Conservation (phyloP, 2,888 invertebrate genomes). For the Eupelmus urozonus region DNA sequence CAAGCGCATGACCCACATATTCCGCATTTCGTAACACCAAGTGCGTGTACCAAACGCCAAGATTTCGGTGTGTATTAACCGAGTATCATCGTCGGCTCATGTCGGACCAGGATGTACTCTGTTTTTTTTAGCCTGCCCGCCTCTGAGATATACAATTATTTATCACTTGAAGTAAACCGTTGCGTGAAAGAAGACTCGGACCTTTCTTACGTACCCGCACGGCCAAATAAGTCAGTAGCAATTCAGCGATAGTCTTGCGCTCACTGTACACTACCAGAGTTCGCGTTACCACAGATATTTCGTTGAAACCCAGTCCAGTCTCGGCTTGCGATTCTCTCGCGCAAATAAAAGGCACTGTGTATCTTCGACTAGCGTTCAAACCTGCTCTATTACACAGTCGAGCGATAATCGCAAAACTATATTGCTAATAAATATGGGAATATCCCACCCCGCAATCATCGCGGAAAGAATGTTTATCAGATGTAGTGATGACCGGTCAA, state of each 20-base stretch:
- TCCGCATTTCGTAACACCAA: constrained; percentile 46
- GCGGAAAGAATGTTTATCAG: too few relatives aligned
- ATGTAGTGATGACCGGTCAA: too few relatives aligned
- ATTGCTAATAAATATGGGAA: too few relatives aligned
- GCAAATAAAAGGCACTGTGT: too few relatives aligned
- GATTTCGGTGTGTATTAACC: constrained; percentile 16
- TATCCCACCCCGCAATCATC: too few relatives aligned
- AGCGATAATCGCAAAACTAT: too few relatives aligned
- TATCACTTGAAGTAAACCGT: constrained; percentile 31
- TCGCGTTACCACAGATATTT: too few relatives aligned
- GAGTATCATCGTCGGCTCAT: constrained; percentile 7
- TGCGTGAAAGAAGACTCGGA: constrained; percentile 6
- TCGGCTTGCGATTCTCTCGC: too few relatives aligned
- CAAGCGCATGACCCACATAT: constrained; percentile 52
- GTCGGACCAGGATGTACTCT: constrained; percentile 32
- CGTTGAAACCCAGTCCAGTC: too few relatives aligned
- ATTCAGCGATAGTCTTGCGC: background rate
- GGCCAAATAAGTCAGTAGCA: background rate
- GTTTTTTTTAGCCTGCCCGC: background rate
- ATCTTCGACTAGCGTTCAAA: too few relatives aligned
- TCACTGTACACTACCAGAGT: background rate
- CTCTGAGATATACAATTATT: constrained; percentile 18
- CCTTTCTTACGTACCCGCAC: background rate
- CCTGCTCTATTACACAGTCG: too few relatives aligned
- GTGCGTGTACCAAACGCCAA: constrained; percentile 15